Conservation (phyloP, 1,140 invertebrate species). For the Nautilus pompilius region DNA sequence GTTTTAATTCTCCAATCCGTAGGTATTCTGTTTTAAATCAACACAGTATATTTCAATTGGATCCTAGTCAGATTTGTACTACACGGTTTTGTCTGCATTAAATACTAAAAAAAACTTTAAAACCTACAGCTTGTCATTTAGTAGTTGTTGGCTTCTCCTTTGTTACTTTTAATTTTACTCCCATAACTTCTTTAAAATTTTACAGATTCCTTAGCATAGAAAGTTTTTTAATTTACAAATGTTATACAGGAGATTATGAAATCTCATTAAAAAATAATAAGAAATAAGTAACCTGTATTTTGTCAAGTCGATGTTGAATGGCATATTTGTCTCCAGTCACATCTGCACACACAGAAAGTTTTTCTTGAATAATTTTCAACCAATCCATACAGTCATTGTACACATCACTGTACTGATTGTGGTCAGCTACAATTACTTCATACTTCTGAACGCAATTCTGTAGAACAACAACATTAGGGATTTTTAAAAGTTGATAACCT, state of each 20-base stretch:
- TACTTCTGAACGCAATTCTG: slow-evolving; percentile 62
- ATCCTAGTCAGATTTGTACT: too few species aligned
- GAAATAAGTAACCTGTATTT: slow-evolving; percentile 66
- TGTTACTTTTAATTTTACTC: too few species aligned
- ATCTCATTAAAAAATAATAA: background rate
- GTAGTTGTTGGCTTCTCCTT: too few species aligned
- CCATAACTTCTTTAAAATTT: background rate
- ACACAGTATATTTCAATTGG: too few species aligned
- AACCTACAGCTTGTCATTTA: too few species aligned
- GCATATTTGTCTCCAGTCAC: slow-evolving; percentile 81
- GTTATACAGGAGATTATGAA: background rate
- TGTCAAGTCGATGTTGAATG: slow-evolving; percentile 86
- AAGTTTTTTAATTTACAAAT: background rate
- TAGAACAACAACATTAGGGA: background rate
- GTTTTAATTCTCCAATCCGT: too few species aligned
- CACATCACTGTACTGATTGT: slow-evolving; percentile 87
- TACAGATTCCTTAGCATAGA: background rate
- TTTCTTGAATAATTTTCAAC: slow-evolving; percentile 84
- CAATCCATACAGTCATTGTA: slow-evolving; percentile 86
- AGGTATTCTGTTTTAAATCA: too few species aligned
- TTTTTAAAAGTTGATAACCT: background rate
- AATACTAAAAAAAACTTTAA: too few species aligned
- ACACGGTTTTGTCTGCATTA: too few species aligned
- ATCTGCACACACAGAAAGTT: slow-evolving; percentile 82
- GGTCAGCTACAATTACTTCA: slow-evolving; percentile 86